Evolutionary conservation across 2,888 invertebrate species (phyloP), one percentile per base, ranked within the genome.

Genomic region (Acronicta alni): DNA sequence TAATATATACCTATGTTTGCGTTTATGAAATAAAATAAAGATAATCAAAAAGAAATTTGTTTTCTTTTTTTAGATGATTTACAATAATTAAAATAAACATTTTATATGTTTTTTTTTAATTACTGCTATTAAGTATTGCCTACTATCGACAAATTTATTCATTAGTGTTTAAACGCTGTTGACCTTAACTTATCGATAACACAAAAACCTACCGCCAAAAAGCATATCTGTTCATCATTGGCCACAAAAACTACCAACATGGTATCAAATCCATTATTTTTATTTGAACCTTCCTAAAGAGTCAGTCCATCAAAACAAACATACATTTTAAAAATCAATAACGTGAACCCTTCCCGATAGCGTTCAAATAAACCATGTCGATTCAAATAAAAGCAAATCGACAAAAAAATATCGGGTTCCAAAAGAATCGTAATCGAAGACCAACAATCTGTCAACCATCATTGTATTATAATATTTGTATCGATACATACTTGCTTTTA

Each of bases 291-390:
- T 77, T 80, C 81, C 80, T 83, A 87, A 87, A 87, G 78, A 85
- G 84, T 85, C 82, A 79, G 69, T 77, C 87, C 89, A 90, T 89
- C 87, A 91, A 86, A 89, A 85, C 86, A 91, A 92, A 93, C 87
- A 92, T 85, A 77, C 83, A 80, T 85, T 85, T 86, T 79, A 80
- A 91, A 92, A 93, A 92, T 91, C 92, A 93, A 93, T 91, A 93
- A 75, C 55, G 54, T 66, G 85, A 90, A 90, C 91, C 91, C 91
- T 91, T 90, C 81, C 84, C 85, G 87, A 91, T 90, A 88, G 77
- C 80, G 86, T 85, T 87, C 88, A 90, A 90, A 92, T 89, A 92
- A 88, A 83, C 84, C 85, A 80, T 79, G 76, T 77, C 81, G 84
- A 88, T 88, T 86, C 83, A 81, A 89, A 90, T 86, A 88, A 89